phyloP scores from a whole-genome alignment of 2,888 invertebrate genomes.

The Habrosyne pyritoides region DNA sequence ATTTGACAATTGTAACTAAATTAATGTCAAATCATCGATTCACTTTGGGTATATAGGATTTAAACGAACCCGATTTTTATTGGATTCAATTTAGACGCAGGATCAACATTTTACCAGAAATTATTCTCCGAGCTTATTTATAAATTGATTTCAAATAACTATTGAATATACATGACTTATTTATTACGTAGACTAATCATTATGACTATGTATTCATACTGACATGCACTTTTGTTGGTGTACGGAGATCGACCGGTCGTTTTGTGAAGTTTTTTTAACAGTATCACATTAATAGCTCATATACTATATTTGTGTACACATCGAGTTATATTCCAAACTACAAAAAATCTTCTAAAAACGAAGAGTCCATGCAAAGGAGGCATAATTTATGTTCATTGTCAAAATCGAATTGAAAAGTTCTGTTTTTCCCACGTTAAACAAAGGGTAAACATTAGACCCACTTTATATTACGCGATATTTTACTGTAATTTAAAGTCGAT shows the following conservation, averaged over 20 bases:
- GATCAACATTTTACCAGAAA: slow-evolving; percentile 7
- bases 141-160: slow-evolving; percentile 5
- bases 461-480: neutral
- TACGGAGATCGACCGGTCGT: neutral
- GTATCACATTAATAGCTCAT: no score
- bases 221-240: neutral
- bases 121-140: slow-evolving; percentile 7
- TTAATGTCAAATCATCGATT: no score
- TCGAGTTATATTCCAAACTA: neutral
- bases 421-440: neutral
- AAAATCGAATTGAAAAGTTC: neutral
- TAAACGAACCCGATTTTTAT: no score
- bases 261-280: neutral
- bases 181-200: slow-evolving; percentile 6
- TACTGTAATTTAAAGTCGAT: no score
- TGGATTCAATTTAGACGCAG: no score
- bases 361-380: neutral
- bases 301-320: no score
- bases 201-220: neutral
- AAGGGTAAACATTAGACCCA: neutral
- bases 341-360: neutral
- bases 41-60: no score
- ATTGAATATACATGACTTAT: neutral
- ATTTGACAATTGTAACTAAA: slow-evolving; percentile 13
- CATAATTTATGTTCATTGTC: neutral